Evolutionary conservation across 2,888 invertebrate genomes (phyloP), one percentile per base, ranked within the genome.

Genomic region (Acleris holmiana): DNA sequence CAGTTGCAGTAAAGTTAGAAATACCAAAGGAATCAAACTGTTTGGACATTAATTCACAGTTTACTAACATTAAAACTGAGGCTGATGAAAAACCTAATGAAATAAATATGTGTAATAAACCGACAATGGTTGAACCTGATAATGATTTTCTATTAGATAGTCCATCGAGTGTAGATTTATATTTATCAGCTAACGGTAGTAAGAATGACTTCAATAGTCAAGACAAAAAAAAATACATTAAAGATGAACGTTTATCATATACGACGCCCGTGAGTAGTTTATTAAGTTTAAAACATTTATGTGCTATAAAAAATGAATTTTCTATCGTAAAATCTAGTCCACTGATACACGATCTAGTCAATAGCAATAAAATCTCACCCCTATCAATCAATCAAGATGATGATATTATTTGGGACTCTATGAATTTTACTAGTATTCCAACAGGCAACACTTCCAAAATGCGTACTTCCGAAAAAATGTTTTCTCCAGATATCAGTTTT

Each of bases 401-500:
- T 47, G 88, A 88, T 29, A 76, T 85, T 59, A 69, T 83, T 65
- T 91, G 91, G 91, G 91, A 88, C 69, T 83, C 91, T 50, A 73
- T 91, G 60, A 84, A 84, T 70, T 81, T 91, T 48, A 87, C 88
- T 19, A 85, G 85, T 70, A 72, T 73, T 65, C 80, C 77, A 35
- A 73, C 88, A 49, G 76, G 80, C 59, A 85, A 86, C 71, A 77
- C 88, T 57, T 82, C 84, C 40, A 88, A 85, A 72, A 46, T 78
- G 46, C 80, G 76, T 6, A 74, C 73, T 21, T 75, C 80, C 4
- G 77, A 78, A 29, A 83, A 82, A 68, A 74, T 77, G 44, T 81
- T 78, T 72, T 89, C 90, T 40, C 90, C 91, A 2, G 86, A 89
- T 67, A 80, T 89, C 44, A 88, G 85, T 76, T 86, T 89, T 68